Conservation (phyloP, 1,140 invertebrate genomes). For the Drosophila equinoxialis region DNA sequence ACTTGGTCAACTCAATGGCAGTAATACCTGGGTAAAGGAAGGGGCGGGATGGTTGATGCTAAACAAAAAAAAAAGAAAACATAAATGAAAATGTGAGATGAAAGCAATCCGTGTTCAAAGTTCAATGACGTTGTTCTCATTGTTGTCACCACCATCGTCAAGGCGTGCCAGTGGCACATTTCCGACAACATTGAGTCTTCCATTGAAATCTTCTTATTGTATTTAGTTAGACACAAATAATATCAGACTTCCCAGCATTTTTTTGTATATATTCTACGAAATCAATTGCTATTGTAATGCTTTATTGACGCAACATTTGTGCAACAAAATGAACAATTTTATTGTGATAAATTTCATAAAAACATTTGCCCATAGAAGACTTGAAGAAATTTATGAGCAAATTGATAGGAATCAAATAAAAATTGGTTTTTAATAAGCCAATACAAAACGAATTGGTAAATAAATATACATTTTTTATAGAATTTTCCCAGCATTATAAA, state of each 20-base stretch:
- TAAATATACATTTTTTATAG: neutral
- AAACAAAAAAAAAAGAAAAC: too few relatives aligned
- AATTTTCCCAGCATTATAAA: neutral
- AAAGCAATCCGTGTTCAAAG: slow-evolving; percentile 37
- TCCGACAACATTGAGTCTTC: slow-evolving; percentile 1
- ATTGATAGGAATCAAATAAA: neutral
- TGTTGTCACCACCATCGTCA: slow-evolving; percentile 30
- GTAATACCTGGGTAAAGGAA: neutral
- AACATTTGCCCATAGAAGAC: neutral
- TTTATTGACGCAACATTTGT: neutral
- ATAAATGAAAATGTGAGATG: slow-evolving; percentile 15
- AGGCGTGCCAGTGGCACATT: slow-evolving; percentile 4
- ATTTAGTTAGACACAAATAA: neutral
- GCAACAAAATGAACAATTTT: slow-evolving; percentile 1
- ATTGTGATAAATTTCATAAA: neutral
- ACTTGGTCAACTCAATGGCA: slow-evolving; percentile 35
- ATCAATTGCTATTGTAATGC: neutral
- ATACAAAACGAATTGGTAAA: neutral
- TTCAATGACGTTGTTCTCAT: slow-evolving; percentile 47
- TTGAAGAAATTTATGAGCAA: neutral
- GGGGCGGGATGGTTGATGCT: neutral
- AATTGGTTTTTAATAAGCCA: slow-evolving; percentile 1
- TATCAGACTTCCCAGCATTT: neutral
- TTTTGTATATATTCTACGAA: neutral
- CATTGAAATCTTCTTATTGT: neutral